These are phyloP conservation scores for Campoplex nolae DNA, from an alignment of 2,888 invertebrate genomes.

Conservation along the genomic window DNA sequence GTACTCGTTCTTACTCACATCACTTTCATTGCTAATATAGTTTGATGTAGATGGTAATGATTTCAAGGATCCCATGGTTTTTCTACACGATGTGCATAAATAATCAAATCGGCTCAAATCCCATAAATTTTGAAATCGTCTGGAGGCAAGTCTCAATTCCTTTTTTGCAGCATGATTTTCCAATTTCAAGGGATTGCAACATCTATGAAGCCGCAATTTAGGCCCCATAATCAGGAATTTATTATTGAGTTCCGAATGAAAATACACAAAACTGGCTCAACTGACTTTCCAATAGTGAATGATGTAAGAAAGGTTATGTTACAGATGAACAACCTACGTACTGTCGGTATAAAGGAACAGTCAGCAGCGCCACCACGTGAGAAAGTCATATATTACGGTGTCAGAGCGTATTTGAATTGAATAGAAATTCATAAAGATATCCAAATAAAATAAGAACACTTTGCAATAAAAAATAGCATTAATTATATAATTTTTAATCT, in stretches of 20 bases:
- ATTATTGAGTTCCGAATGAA: not conserved
- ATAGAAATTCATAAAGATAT: too few relatives aligned
- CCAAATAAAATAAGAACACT: too few relatives aligned
- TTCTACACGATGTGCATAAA: slow-evolving; percentile 6
- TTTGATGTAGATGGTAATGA: not conserved
- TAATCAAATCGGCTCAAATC: not conserved
- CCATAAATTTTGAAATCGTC: not conserved
- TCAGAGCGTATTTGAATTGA: too few relatives aligned
- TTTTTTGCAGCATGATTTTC: not conserved
- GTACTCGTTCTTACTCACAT: not conserved
- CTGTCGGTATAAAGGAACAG: not conserved
- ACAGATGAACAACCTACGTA: not conserved
- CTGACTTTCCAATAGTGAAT: not conserved
- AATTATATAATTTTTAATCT: too few relatives aligned
- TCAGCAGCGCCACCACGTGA: not conserved
- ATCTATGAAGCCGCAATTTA: not conserved
- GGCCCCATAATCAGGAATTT: not conserved
- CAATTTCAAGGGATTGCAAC: slow-evolving; percentile 31
- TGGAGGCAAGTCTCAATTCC: not conserved
- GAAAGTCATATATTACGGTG: not conserved
- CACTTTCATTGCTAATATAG: not conserved
- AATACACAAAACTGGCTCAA: not conserved
- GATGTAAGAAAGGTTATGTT: not conserved
- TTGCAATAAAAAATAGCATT: too few relatives aligned
- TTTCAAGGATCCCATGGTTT: not conserved